These are phyloP conservation scores for Trisateles emortualis DNA, from an alignment of 2,888 invertebrate species.

Conservation along the genomic window DNA sequence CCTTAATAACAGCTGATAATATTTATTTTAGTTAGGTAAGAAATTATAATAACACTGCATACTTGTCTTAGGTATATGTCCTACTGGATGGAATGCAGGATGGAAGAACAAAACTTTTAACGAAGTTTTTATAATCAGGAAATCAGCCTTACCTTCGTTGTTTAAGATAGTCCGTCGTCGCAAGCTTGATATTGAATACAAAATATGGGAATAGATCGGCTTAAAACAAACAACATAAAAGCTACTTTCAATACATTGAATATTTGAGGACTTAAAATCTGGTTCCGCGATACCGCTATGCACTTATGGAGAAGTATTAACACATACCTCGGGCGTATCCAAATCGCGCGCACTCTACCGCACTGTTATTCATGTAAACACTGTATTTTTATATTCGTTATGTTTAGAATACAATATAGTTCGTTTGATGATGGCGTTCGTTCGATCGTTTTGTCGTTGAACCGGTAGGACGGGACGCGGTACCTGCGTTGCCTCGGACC, in stretches of 20 bases:
- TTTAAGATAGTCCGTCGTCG: constrained; percentile 45
- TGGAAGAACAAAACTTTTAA: constrained; percentile 2
- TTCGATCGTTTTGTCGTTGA: constrained; percentile 82
- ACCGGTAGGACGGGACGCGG: constrained; percentile 72
- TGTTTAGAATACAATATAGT: constrained; percentile 56
- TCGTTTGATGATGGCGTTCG: constrained; percentile 73
- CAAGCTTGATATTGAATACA: constrained; percentile 41
- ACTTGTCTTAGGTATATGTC: too few relatives aligned
- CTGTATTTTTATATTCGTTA: constrained; percentile 39
- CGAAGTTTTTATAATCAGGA: neutral
- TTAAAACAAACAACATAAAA: constrained; percentile 61
- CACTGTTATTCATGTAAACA: constrained; percentile 46
- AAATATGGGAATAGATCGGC: constrained; percentile 32
- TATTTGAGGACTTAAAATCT: constrained; percentile 68
- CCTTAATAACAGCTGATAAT: too few relatives aligned
- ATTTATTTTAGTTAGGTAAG: too few relatives aligned
- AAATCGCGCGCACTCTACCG: constrained; percentile 48
- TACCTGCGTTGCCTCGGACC: constrained; percentile 74
- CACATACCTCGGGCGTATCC: constrained; percentile 50
- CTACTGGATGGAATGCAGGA: constrained; percentile 22
- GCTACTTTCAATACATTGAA: constrained; percentile 61
- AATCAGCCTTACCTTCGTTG: constrained; percentile 49
- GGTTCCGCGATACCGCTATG: constrained; percentile 76
- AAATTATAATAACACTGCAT: constrained; percentile 3
- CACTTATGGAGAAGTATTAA: constrained; percentile 57